Evolutionary conservation across 2,888 invertebrate genomes (phyloP).

Genomic region (Shargacucullia verbasci): DNA sequence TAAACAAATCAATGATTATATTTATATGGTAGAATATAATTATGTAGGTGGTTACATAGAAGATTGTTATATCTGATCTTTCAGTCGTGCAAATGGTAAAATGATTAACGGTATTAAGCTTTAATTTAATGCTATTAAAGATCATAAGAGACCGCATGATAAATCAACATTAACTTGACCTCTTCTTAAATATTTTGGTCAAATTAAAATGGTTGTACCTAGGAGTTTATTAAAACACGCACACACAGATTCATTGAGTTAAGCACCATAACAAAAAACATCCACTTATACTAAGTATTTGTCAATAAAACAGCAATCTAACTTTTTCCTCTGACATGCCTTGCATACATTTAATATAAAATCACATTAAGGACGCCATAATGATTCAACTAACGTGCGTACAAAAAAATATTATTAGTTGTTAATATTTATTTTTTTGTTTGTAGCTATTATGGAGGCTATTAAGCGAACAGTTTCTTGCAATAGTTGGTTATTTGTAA

Average conservation of each 20-base stretch:
- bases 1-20: too few species aligned
- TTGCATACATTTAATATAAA: constrained; percentile 43
- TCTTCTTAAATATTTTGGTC: too few species aligned
- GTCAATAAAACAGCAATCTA: constrained; percentile 51
- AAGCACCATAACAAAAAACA: constrained; percentile 44
- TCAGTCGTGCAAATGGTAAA: too few species aligned
- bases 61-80: too few species aligned
- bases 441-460: constrained; percentile 29
- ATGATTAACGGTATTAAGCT: too few species aligned
- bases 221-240: neutral
- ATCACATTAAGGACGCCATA: constrained; percentile 56
- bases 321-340: constrained; percentile 44
- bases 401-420: constrained; percentile 53
- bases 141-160: too few species aligned
- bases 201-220: too few species aligned
- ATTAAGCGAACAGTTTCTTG: constrained; percentile 33
- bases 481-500: neutral
- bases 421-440: constrained; percentile 53
- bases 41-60: too few species aligned
- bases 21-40: too few species aligned
- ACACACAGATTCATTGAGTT: constrained; percentile 17
- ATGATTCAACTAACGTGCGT: constrained; percentile 52
- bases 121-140: too few species aligned
- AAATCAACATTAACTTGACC: too few species aligned
- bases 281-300: constrained; percentile 41